These are phyloP conservation scores for Drosophila meridiana DNA, from an alignment of 2,888 invertebrate genomes.

Conservation along the genomic window DNA sequence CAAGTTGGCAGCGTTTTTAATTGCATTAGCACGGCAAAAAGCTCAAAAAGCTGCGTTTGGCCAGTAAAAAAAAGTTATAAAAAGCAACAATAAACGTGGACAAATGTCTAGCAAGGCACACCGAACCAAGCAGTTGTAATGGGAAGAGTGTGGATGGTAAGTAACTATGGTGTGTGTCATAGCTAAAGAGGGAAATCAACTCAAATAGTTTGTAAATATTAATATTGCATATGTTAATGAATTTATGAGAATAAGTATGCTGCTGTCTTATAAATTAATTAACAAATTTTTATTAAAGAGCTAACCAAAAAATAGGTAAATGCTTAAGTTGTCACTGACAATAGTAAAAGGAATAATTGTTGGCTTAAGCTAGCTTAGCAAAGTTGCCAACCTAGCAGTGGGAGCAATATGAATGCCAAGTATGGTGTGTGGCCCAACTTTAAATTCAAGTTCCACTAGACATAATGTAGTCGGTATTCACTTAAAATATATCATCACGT, in stretches of 20 bases:
- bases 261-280: neutral
- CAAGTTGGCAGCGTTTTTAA: conserved; percentile 34
- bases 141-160: neutral
- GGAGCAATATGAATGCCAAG: neutral
- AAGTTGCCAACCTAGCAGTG: neutral
- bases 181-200: neutral
- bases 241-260: no score
- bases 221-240: no score
- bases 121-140: neutral
- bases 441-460: neutral
- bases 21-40: conserved; percentile 40
- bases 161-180: conserved; percentile 17
- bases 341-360: neutral
- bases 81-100: neutral
- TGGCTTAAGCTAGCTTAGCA: neutral
- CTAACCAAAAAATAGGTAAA: neutral
- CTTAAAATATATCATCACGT: neutral
- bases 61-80: neutral
- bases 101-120: neutral
- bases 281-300: no score
- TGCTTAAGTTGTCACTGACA: neutral
- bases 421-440: neutral
- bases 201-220: neutral
- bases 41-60: conserved; percentile 33
- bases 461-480: neutral